Conservation (phyloP, 2,888 invertebrate species). For the Amaurobius ferox region DNA sequence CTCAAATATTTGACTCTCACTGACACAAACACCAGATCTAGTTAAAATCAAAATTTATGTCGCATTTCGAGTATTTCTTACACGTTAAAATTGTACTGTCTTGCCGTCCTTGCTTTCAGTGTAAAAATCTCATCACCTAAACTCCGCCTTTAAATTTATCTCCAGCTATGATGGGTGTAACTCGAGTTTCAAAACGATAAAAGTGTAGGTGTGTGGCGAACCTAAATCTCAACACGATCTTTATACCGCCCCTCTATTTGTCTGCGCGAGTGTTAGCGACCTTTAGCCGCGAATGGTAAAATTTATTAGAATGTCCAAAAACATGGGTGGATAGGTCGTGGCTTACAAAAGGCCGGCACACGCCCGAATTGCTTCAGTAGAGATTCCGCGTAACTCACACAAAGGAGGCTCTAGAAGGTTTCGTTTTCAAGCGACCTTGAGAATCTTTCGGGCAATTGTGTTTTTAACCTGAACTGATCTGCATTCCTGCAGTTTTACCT, state of each 20-base stretch:
- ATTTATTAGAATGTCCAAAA: slow-evolving; percentile 35
- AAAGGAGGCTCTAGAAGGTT: too few relatives aligned
- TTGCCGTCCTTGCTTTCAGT: too few relatives aligned
- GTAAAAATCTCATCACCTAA: too few relatives aligned
- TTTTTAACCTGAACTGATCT: too few relatives aligned
- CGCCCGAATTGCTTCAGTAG: slow-evolving; percentile 18
- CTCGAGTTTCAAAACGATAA: neutral
- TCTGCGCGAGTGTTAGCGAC: neutral
- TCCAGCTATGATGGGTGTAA: slow-evolving; percentile 22
- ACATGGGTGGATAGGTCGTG: slow-evolving; percentile 48
- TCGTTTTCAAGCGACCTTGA: slow-evolving; percentile 25
- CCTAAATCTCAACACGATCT: neutral
- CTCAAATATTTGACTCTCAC: too few relatives aligned
- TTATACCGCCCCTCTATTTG: slow-evolving; percentile 13
- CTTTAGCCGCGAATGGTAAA: slow-evolving; percentile 1
- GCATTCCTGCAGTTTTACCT: too few relatives aligned
- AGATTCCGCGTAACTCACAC: too few relatives aligned
- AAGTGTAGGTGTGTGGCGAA: slow-evolving; percentile 27
- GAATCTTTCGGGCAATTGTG: slow-evolving; percentile 20
- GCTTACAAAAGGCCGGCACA: slow-evolving; percentile 15
- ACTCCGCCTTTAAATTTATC: neutral
- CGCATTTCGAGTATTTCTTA: too few relatives aligned
- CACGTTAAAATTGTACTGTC: too few relatives aligned
- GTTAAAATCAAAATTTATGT: too few relatives aligned
- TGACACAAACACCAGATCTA: too few relatives aligned